phyloP scores from a whole-genome alignment of 2,113 vertebrate genomes.

The Corythornis cristatus region DNA sequence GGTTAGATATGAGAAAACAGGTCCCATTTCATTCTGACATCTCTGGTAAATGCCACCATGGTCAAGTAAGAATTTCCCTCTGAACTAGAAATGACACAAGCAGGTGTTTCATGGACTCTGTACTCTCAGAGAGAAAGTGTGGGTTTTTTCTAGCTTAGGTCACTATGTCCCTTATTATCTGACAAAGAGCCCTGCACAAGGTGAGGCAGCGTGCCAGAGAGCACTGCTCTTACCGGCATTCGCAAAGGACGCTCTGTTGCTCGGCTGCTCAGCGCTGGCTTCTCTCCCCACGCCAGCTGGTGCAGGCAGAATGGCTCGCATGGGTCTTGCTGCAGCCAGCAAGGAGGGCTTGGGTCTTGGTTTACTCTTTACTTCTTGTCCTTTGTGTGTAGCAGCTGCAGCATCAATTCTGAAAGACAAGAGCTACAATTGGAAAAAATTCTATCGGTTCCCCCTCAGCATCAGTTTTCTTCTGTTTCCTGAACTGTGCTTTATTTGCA shows the following conservation, averaged over 20 bases:
- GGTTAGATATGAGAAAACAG: background rate
- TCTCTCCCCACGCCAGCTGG: constrained; percentile 77
- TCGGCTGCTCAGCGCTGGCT: constrained; percentile 34
- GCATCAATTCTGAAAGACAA: constrained; percentile 69
- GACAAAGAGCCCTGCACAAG: background rate
- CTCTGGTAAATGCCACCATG: background rate
- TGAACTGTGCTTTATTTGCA: background rate
- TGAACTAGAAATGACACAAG: background rate
- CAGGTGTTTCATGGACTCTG: background rate
- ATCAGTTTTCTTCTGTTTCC: background rate
- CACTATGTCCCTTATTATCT: background rate
- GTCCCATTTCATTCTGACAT: background rate
- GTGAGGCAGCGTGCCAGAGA: background rate
- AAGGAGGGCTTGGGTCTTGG: constrained; percentile 73
- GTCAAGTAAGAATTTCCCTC: background rate
- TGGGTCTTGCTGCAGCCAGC: constrained; percentile 83
- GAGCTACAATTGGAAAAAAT: background rate
- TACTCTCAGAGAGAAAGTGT: background rate
- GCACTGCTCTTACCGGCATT: constrained; percentile 67
- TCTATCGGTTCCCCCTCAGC: background rate
- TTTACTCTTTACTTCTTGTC: constrained; percentile 72
- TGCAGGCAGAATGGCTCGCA: constrained; percentile 91
- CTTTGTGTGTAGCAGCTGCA: constrained; percentile 60
- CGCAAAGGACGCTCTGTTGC: constrained; percentile 66
- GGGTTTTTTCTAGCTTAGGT: background rate